Base-by-base conservation (phyloP, 2,113 vertebrate species). In the Oxyruncus cristatus region DNA sequence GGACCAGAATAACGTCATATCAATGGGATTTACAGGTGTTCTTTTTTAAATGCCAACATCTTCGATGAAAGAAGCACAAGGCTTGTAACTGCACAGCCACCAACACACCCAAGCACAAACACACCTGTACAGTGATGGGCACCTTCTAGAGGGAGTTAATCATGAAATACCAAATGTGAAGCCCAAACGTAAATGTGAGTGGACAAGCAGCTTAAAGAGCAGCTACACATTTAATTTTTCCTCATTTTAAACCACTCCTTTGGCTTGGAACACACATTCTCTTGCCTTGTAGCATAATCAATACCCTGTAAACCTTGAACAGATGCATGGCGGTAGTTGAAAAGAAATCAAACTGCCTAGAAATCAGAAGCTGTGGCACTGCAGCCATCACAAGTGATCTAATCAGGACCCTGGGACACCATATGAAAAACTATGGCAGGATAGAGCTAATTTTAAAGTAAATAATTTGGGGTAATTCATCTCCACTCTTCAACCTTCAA, bases 121-220 rank as follows among this genome's bases (percentile, higher is more conserved):
- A 32, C 0, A 44, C 39, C 39, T 10, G 2, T 3, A 44, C 9
- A 53, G n/a, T 0, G 2, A 66, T 0, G 2, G 26, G 41, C 41
- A 17, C 46, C 72, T 87, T 42, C 89, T 46, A 52, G 28, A 81
- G n/a, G 26, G 32, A 63, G 8, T 37, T 44, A 28, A 66, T 26
- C 0, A 32, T 11, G 21, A 67, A 90, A 74, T 8, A 74, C 15
- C 59, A 85, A 70, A 46, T 14, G 8, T 27, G 63, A 68, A 70
- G 21, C 52, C 30, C 58, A 82, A 76, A 66, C 0, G 1, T 19
- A 81, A 85, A 52, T 4, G 3, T 4, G 30, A 89, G 49, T 16
- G 17, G 35, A 70, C 80, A 26, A 84, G 32, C 11, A 52, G 30
- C 19, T 42, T 80, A 58, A 93, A 85, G 7, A 88, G 33, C 5